Base-by-base conservation (phyloP, 2,113 vertebrate species). In the Pithys albifrons region DNA sequence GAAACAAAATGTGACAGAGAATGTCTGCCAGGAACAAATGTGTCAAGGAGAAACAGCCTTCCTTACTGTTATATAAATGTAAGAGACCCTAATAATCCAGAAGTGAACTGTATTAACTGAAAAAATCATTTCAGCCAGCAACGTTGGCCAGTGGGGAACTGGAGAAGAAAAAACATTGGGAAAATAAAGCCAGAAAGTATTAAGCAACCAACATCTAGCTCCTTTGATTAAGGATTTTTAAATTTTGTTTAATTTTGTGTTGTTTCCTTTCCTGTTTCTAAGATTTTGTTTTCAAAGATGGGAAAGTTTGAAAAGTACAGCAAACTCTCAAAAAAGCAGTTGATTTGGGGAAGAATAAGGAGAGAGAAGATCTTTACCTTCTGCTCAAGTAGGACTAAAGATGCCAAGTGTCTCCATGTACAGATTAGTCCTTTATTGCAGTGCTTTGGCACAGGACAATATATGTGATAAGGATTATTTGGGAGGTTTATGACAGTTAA, bases 401-500 rank as follows among this genome's bases (percentile, higher is more conserved):
- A 64, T 37, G 29, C 4, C 59, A 61, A 39, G 22, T 88, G 39
- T 76, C 69, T 71, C 11, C 39, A 41, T 31, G 12, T 24, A 46
- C 13, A 81, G 27, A 25, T 67, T 45, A 91, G 43, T 64, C 10
- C 75, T 93, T 93, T 58, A 84, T 88, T 90, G 64, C 45, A 88
- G n/a, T 37, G 14, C 12, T 75, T 92, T 95, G 81, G 8, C 72
- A 89, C 24, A 24, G 37, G 18, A 43, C 10, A 27, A 92, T 69
- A 70, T 88, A 75, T 23, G 7, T 49, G 87, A 66, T 62, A 79
- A 85, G 88, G 75, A 91, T 86, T 78, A 84, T 91, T 86, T 82
- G 46, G 58, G 76, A 27, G 7, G 82, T 55, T 94, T 78, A 64
- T 3, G 24, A 14, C 28, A 52, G 41, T 94, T 82, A 62, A 79